These are phyloP conservation scores for Periophthalmodon schlosseri DNA, from an alignment of 2,113 vertebrate species.

Conservation along the genomic window DNA sequence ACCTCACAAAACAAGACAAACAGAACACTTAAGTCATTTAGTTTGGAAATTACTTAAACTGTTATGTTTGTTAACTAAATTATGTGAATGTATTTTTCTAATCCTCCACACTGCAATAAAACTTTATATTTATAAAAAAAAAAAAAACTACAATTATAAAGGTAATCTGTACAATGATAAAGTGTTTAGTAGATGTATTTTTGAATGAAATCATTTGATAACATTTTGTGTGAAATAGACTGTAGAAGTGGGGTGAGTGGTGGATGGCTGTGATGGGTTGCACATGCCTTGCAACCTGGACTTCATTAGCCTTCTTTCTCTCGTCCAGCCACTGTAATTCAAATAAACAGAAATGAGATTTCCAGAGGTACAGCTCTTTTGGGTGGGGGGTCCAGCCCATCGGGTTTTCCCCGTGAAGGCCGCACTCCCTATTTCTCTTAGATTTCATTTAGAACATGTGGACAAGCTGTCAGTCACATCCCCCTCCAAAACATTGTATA, in stretches of 20 bases:
- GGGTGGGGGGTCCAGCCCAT: slow-evolving; percentile 71
- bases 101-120: slow-evolving; percentile 97
- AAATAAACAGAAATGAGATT: slow-evolving; percentile 83
- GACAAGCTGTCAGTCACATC: slow-evolving; percentile 68
- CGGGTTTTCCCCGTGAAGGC: slow-evolving; percentile 52
- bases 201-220: not conserved
- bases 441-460: slow-evolving; percentile 47
- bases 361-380: slow-evolving; percentile 77
- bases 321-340: slow-evolving; percentile 79
- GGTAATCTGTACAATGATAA: not conserved
- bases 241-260: slow-evolving; percentile 33
- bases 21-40: slow-evolving; percentile 54
- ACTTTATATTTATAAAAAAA: slow-evolving; percentile 98
- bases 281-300: slow-evolving; percentile 80
- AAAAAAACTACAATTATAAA: not conserved
- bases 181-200: not conserved
- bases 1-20: slow-evolving; percentile 87
- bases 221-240: slow-evolving; percentile 32
- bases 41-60: slow-evolving; percentile 75
- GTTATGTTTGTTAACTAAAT: slow-evolving; percentile 95
- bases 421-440: not conserved
- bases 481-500: slow-evolving; percentile 27
- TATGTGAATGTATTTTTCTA: slow-evolving; percentile 99
- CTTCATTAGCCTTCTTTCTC: slow-evolving; percentile 78
- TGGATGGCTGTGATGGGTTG: slow-evolving; percentile 71